Evolutionary conservation across 2,113 vertebrate genomes (phyloP), one percentile per base, ranked within the genome.

Genomic region (Gopherus evgoodei): DNA sequence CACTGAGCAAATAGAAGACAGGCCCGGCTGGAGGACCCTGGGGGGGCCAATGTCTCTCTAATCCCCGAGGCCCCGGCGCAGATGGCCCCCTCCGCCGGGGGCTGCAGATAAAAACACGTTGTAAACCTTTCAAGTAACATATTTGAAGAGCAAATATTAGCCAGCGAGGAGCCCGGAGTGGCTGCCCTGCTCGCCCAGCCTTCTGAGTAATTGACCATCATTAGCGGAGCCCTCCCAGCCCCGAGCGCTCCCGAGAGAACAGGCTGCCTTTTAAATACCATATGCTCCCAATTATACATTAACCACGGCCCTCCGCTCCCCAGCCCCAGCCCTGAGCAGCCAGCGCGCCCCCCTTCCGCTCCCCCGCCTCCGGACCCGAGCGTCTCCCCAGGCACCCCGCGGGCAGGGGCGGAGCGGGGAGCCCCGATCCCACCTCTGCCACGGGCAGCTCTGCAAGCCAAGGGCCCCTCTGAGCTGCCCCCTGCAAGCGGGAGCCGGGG

Each of bases 91-190:
- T 93, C 84, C 98, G 97, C 97, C 96, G 98, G 97, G 97, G 96
- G 96, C 95, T 62, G 96, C 94, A 98, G 98, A 98, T 98, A 98
- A 98, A 98, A 98, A 88, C 98, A 97, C 97, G 98, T 97, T 98
- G 98, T 99, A 99, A 99, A 99, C 97, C 97, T 98, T 98, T 98
- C 98, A 98, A 98, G 98, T 97, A 98, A 94, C 96, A 96, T 97
- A 95, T 97, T 97, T 97, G 96, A 94, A 96, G 95, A 97, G 97
- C 96, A 97, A 97, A 97, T 79, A 97, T 97, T 95, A 87, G 91
- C 91, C 93, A 50, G 87, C 83, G 90, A 62, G 93, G 93, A 96
- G 94, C 94, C 85, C 91, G 35, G 91, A 78, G 1, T 76, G 50
- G 69, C 4, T 27, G 91, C 90, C 78, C 90, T 83, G 84, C 75